Evolutionary conservation across 2,113 vertebrate genomes (phyloP), one percentile per base, ranked within the genome.

Genomic region (Dendropsophus ebraccatus): DNA sequence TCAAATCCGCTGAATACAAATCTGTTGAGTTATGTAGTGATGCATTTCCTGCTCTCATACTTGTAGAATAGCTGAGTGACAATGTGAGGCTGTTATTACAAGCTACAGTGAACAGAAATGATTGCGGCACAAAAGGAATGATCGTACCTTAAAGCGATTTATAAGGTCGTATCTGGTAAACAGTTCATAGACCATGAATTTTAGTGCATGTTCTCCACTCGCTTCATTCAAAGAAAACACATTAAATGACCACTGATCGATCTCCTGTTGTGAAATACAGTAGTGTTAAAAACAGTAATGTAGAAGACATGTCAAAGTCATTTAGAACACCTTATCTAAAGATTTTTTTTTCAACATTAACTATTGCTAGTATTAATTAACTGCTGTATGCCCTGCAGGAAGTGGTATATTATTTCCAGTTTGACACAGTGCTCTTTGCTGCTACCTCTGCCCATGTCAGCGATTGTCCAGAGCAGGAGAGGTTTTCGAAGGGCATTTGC

Each of bases 111-210:
- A 41, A 70, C 9, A 41, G 35, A 69, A 37, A 69, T 69, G 30
- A 69, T 12, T 79, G 47, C 76, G 35, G 52, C 35, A 32, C 3
- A n/a, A 35, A 35, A 79, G 35, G 10, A 79, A 41, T 58, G 52
- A 56, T 35, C 2, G 23, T 58, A 97, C 98, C 98, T 98, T 99
- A 95, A 99, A 99, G 92, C 97, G 97, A 94, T 91, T 97, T 94
- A 99, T 94, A 92, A 99, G 96, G 91, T 99, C 98, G 6, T 99
- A 99, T 95, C 98, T 96, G 87, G 97, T 99, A 92, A 99, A 96
- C 52, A 99, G 94, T 90, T 99, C 98, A 83, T 99, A 97, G 89
- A 99, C 97, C 92, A 99, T 96, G 91, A 99, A 99, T 92, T 99
- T 99, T 91, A 99, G 94, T 78, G 98, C 97, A 82, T 99, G 98